These are phyloP conservation scores for Chloromyia formosa DNA, from an alignment of 2,888 invertebrate species.

Conservation along the genomic window DNA sequence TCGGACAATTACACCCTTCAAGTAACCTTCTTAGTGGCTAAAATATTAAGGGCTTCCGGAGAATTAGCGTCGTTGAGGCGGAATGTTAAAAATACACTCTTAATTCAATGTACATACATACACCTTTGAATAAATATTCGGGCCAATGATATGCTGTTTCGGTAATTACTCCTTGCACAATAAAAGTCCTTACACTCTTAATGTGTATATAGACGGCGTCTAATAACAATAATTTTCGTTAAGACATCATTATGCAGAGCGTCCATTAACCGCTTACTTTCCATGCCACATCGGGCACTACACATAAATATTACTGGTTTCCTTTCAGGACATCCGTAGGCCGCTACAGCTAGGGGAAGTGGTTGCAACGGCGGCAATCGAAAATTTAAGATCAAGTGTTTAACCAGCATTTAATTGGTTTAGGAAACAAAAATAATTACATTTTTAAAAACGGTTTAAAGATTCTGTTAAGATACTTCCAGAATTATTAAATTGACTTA, in stretches of 20 bases:
- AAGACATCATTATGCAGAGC: conserved; percentile 49
- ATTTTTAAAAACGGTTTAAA: no score
- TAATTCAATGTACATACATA: background rate
- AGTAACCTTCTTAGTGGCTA: no score
- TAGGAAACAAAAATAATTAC: no score
- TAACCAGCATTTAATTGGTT: no score
- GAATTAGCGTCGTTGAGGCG: no score
- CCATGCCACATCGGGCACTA: conserved; percentile 20
- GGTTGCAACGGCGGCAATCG: background rate
- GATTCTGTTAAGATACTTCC: no score
- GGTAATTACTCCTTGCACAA: conserved; percentile 11
- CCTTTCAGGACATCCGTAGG: conserved; percentile 2
- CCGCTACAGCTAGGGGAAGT: background rate
- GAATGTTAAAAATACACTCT: background rate
- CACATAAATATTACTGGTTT: conserved; percentile 43
- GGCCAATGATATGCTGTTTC: background rate
- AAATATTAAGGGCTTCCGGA: no score
- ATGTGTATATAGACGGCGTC: conserved; percentile 34
- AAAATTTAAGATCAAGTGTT: conserved; percentile 6
- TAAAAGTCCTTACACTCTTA: conserved; percentile 6
- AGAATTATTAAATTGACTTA: no score
- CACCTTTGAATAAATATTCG: conserved; percentile 18
- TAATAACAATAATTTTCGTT: conserved; percentile 50
- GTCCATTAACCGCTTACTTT: conserved; percentile 48
- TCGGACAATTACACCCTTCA: no score